A percentile compares a stretch with the other conserved stretches of the same genome.
Conservation (phyloP, 1,140 invertebrate species). For the Danaus plexippus region DNA sequence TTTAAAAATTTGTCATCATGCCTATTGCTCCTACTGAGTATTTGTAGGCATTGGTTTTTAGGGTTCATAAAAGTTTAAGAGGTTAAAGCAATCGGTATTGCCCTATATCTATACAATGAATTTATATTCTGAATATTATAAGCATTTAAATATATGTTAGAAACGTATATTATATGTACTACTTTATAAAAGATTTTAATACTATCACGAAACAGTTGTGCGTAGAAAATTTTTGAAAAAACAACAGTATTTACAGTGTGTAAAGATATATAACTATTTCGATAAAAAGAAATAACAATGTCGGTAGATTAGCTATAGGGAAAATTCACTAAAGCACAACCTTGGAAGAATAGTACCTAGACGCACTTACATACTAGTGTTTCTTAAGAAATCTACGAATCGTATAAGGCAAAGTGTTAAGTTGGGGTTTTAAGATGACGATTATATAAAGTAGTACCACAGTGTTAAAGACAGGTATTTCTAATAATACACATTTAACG, state of each 20-base stretch:
- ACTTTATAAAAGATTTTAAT: conserved; percentile 16
- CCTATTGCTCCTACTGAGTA: no score
- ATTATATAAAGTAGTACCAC: conserved; percentile 18
- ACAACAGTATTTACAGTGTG: conserved; percentile 41
- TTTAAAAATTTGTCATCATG: no score
- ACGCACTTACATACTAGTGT: conserved; percentile 62
- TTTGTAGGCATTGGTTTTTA: no score
- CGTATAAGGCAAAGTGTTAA: conserved; percentile 67
- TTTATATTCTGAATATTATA: conserved; percentile 1
- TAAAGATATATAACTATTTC: conserved; percentile 35
- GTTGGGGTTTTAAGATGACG: conserved; percentile 49
- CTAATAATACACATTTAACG: conserved; percentile 3
- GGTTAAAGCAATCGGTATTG: no score
- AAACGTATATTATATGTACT: conserved; percentile 9
- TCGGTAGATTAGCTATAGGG: conserved; percentile 49
- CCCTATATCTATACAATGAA: neutral
- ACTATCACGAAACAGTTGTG: conserved; percentile 63
- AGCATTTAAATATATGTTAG: conserved; percentile 1
- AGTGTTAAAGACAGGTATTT: conserved; percentile 16
- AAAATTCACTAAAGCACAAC: conserved; percentile 70
- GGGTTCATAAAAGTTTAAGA: no score
- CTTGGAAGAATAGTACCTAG: conserved; percentile 70
- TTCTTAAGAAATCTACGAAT: conserved; percentile 60
- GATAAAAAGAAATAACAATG: conserved; percentile 39
- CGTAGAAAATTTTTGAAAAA: conserved; percentile 61